Conservation (phyloP, 2,888 invertebrate genomes). For the Dorcus parallelipipedus region DNA sequence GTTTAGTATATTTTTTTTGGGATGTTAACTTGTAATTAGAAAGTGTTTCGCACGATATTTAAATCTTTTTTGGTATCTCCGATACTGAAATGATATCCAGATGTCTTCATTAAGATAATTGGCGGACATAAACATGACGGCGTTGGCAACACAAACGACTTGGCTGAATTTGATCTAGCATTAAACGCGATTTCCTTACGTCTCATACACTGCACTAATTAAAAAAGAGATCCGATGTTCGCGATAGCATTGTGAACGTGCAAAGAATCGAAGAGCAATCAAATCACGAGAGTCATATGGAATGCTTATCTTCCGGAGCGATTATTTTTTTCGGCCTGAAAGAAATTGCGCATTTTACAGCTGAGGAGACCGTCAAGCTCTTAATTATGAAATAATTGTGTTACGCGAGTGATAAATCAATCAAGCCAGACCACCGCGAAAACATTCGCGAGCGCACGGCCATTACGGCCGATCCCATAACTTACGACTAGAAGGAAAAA, state of each 20-base stretch:
- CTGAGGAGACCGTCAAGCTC: background rate
- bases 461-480: slow-evolving; percentile 25
- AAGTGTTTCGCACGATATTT: too few relatives aligned
- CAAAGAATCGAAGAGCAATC: background rate
- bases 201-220: background rate
- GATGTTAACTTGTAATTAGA: too few relatives aligned
- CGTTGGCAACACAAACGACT: background rate
- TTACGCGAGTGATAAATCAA: slow-evolving; percentile 20
- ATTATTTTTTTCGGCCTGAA: too few relatives aligned
- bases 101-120: background rate
- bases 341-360: background rate
- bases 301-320: too few relatives aligned
- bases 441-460: slow-evolving; percentile 4
- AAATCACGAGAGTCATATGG: too few relatives aligned
- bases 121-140: background rate
- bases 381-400: slow-evolving; percentile 20
- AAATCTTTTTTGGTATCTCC: too few relatives aligned
- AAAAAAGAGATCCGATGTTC: background rate
- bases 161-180: background rate
- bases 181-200: background rate
- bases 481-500: slow-evolving; percentile 22
- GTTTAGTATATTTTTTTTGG: too few relatives aligned
- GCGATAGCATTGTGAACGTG: background rate
- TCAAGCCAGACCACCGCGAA: slow-evolving; percentile 9
- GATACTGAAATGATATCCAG: too few relatives aligned